Conservation (phyloP, 2,888 invertebrate species). For the Torymus aiolomorphi region DNA sequence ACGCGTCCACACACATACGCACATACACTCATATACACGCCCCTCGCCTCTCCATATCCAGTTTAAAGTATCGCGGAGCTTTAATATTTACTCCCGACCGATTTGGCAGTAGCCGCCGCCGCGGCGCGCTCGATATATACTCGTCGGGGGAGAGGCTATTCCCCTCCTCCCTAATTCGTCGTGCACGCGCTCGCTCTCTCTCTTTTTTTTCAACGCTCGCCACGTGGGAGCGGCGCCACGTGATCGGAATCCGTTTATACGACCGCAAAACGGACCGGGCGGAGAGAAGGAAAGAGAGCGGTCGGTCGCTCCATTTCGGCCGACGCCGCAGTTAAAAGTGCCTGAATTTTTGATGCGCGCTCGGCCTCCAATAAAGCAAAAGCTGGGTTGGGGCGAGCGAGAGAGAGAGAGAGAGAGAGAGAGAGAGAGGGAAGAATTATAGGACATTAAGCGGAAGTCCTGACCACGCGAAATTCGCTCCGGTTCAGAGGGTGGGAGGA, state of each 20-base stretch:
- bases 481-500: neutral
- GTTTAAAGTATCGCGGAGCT: slow-evolving; percentile 41
- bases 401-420: no score
- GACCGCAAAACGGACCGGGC: slow-evolving; percentile 1
- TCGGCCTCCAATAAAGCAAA: neutral
- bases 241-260: slow-evolving; percentile 46
- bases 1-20: neutral
- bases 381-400: no score
- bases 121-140: neutral
- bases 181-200: neutral
- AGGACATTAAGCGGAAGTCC: slow-evolving; percentile 40
- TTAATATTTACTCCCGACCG: slow-evolving; percentile 52
- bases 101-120: slow-evolving; percentile 30
- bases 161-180: neutral
- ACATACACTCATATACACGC: neutral
- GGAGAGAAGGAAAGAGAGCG: neutral
- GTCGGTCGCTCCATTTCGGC: slow-evolving; percentile 26
- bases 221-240: slow-evolving; percentile 26
- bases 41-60: neutral
- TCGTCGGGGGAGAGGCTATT: neutral
- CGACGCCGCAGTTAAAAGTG: slow-evolving; percentile 53
- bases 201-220: neutral
- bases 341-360: slow-evolving; percentile 59
- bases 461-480: slow-evolving; percentile 38
- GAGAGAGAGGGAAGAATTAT: slow-evolving; percentile 17